Conservation (phyloP, 2,797 vertebrate species). For the Gila robusta region DNA sequence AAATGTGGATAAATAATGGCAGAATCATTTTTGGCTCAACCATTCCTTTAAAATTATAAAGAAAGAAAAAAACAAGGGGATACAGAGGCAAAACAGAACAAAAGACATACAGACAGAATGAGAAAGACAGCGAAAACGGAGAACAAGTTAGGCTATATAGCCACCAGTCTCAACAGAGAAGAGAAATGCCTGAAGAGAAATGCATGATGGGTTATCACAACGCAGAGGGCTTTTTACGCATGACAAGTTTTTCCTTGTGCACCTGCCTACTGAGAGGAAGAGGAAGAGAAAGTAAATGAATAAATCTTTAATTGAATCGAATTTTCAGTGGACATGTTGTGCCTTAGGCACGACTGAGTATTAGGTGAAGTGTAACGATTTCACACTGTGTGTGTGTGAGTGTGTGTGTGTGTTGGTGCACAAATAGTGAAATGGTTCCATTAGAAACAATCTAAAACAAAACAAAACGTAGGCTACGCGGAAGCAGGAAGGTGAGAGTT, state of each 20-base stretch:
- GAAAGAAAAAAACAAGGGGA: neutral
- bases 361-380: slow-evolving; percentile 30
- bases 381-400: slow-evolving; percentile 5
- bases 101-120: neutral
- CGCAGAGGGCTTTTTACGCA: slow-evolving; percentile 72
- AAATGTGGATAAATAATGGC: neutral
- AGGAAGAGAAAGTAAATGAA: slow-evolving; percentile 32
- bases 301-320: slow-evolving; percentile 56
- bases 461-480: neutral
- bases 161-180: slow-evolving; percentile 17
- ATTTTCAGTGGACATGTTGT: slow-evolving; percentile 45
- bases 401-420: neutral
- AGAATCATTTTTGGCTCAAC: neutral
- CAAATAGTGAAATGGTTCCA: neutral
- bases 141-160: neutral
- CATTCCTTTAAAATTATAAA: neutral
- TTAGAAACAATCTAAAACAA: slow-evolving; percentile 11
- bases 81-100: neutral
- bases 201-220: slow-evolving; percentile 54
- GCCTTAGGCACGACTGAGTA: slow-evolving; percentile 35
- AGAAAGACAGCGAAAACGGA: neutral
- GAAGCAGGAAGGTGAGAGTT: slow-evolving; percentile 19
- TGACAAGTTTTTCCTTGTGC: slow-evolving; percentile 73
- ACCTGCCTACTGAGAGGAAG: slow-evolving; percentile 67
- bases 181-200: slow-evolving; percentile 8